Base-by-base conservation (phyloP, 2,113 vertebrate species). In the Pelodiscus sinensis region DNA sequence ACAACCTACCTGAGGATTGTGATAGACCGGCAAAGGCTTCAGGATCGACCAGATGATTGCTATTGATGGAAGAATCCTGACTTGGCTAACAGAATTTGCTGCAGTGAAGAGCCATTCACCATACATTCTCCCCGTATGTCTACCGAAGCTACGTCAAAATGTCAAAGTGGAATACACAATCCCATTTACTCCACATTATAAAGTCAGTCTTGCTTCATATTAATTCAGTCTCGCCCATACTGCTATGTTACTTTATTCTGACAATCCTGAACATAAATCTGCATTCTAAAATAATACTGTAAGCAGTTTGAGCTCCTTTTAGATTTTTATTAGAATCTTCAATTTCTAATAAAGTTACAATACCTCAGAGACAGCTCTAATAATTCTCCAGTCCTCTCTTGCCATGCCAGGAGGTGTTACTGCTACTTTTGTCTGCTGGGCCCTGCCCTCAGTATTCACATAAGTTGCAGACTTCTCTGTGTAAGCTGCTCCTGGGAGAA, bases 301-400 rank as follows among this genome's bases (percentile, higher is more conserved):
- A 52, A 62, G 9, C 27, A 18, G 29, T 24, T 44, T 75, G 57
- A 85, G 54, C 52, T 54, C 83, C 25, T 31, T 31, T 10, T 27
- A 44, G 38, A 62, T 73, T 93, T 84, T 6, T 83, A 90, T 19
- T 65, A 87, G 77, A 86, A 78, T 38, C n/a, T 9, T 27, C 50
- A 82, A 86, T 71, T 91, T 80, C 0, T 25, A 84, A 78, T 54
- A 10, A 10, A 84, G 56, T 57, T 94, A 60, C 50, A 60, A 56
- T 97, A 99, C 99, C 98, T 99, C 99, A 68, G 99, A 99, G 56
- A 99, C n/a, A 8, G 99, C 99, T 93, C 99, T 98, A 95, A 99
- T 97, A 95, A 99, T 98, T 97, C 97, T 99, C 99, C 99, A 99
- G 98, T 99, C 99, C 90, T 99, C 99, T 91, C 99, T 98, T 71